Evolutionary conservation across 2,113 vertebrate genomes (phyloP).

Genomic region (Hydrolagus affinis): DNA sequence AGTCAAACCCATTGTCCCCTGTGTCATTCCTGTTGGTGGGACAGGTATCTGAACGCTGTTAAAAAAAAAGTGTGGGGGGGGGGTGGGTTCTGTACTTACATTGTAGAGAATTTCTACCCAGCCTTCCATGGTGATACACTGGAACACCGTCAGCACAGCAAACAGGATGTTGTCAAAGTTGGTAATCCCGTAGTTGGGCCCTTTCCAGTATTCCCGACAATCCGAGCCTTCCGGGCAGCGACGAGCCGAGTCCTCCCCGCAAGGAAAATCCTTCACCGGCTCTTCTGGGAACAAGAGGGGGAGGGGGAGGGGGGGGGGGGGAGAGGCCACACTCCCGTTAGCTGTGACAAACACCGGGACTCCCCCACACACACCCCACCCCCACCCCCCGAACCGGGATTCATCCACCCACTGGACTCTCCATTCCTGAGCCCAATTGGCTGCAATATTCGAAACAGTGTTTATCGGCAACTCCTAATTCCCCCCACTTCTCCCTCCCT

Average conservation of each 20-base stretch:
- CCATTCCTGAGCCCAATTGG: too few relatives aligned
- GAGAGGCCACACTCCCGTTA: not conserved
- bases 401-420: too few relatives aligned
- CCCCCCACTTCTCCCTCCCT: slow-evolving; percentile 29
- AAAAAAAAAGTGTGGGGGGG: not conserved
- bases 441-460: too few relatives aligned
- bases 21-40: not conserved
- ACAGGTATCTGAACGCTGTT: not conserved
- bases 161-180: slow-evolving; percentile 98
- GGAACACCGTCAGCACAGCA: slow-evolving; percentile 87
- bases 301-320: not conserved
- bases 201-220: slow-evolving; percentile 80
- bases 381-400: too few relatives aligned
- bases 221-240: slow-evolving; percentile 59
- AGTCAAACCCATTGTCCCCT: not conserved
- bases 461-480: too few relatives aligned
- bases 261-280: slow-evolving; percentile 74
- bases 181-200: slow-evolving; percentile 90
- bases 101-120: slow-evolving; percentile 95
- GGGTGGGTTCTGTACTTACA: slow-evolving; percentile 57
- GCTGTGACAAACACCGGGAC: too few relatives aligned
- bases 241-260: slow-evolving; percentile 69
- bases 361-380: too few relatives aligned
- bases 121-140: slow-evolving; percentile 98
- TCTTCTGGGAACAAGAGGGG: slow-evolving; percentile 53